These are phyloP conservation scores for Labeo rohita DNA, from an alignment of 2,113 vertebrate genomes.

Conservation along the genomic window DNA sequence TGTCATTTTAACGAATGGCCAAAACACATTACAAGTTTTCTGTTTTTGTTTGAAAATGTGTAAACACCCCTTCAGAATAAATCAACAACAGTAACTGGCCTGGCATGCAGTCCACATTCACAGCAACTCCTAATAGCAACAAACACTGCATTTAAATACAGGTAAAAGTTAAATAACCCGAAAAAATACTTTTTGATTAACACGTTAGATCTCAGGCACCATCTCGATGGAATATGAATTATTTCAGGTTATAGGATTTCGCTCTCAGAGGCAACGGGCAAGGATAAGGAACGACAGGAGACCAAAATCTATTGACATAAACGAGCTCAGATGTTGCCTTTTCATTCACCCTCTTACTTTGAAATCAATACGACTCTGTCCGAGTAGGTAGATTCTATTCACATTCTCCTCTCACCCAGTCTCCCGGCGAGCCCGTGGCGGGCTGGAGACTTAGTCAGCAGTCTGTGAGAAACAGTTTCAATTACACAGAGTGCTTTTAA, in stretches of 20 bases:
- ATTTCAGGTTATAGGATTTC: conserved; percentile 22
- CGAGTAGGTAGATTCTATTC: conserved; percentile 37
- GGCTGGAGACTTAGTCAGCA: conserved; percentile 51
- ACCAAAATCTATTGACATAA: conserved; percentile 47
- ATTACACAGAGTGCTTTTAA: conserved; percentile 61
- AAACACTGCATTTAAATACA: neutral
- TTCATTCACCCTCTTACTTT: conserved; percentile 36
- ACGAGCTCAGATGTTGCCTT: conserved; percentile 36
- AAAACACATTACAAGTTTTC: neutral
- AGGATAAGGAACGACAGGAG: conserved; percentile 43
- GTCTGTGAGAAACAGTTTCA: conserved; percentile 55
- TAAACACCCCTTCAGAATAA: neutral
- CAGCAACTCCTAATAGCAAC: neutral
- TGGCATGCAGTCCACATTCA: neutral
- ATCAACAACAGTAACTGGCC: neutral
- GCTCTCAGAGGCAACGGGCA: conserved; percentile 1
- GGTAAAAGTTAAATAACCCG: conserved; percentile 6
- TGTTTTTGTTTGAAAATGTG: neutral
- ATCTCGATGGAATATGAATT: conserved; percentile 16
- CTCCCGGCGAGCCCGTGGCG: neutral
- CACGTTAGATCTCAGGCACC: conserved; percentile 1
- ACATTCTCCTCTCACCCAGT: conserved; percentile 39
- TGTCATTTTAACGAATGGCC: neutral
- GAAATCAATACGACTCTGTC: conserved; percentile 46
- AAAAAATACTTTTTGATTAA: conserved; percentile 27